A percentile compares a stretch with the other conserved stretches of the same genome.
phyloP scores from a whole-genome alignment of 2,113 vertebrate species.

The Thryonomys swinderianus region DNA sequence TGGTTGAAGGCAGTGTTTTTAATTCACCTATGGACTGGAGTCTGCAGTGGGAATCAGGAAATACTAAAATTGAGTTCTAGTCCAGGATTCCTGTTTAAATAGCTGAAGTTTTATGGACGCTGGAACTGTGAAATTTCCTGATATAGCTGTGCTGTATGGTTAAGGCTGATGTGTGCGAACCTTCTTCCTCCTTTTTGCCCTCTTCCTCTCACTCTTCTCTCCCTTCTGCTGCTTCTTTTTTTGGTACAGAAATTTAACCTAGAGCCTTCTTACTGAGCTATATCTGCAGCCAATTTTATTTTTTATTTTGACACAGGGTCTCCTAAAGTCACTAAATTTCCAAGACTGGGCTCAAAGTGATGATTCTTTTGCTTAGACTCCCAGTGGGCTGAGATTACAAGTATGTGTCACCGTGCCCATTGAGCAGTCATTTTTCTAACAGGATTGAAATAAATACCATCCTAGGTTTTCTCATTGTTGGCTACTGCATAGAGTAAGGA shows the following conservation, averaged over 20 bases:
- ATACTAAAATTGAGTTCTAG: not conserved
- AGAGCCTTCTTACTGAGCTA: not conserved
- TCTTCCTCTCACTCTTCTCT: no score
- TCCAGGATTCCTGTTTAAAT: not conserved
- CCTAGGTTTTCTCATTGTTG: slow-evolving; percentile 44
- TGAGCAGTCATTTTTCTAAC: not conserved
- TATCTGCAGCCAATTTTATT: not conserved
- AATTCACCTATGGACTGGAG: not conserved
- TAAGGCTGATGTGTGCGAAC: not conserved
- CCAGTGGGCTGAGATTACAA: not conserved
- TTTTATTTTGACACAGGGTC: not conserved
- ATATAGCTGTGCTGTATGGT: not conserved
- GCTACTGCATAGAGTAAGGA: not conserved
- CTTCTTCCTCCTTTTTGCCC: rapidly evolving
- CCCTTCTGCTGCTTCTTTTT: not conserved
- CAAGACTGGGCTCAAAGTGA: not conserved
- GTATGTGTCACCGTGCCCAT: not conserved
- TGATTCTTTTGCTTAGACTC: not conserved
- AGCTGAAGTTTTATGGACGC: not conserved
- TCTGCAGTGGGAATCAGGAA: not conserved
- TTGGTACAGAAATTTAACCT: not conserved
- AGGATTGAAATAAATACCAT: not conserved
- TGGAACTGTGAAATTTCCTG: not conserved
- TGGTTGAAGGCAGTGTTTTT: not conserved
- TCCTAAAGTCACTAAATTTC: not conserved